phyloP scores from a whole-genome alignment of 2,888 invertebrate genomes.

The Sesia bembeciformis region DNA sequence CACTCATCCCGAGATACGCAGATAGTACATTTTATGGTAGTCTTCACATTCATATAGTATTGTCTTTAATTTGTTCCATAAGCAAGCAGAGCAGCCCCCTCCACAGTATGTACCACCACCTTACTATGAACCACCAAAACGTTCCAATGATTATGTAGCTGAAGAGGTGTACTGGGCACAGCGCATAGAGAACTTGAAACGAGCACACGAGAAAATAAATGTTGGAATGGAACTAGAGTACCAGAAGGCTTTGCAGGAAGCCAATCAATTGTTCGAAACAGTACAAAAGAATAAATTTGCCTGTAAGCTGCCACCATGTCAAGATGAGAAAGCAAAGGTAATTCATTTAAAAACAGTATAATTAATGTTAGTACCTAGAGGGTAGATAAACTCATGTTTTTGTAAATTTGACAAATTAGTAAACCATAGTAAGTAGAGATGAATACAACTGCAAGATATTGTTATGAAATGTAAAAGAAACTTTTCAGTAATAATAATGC shows the following conservation, averaged over 20 bases:
- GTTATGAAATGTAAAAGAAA: no score
- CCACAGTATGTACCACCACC: slow-evolving; percentile 31
- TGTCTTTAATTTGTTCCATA: no score
- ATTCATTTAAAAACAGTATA: neutral
- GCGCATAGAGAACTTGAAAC: slow-evolving; percentile 55
- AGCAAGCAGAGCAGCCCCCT: slow-evolving; percentile 46
- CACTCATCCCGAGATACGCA: no score
- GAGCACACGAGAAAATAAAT: slow-evolving; percentile 58
- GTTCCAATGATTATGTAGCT: slow-evolving; percentile 40
- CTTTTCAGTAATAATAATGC: no score
- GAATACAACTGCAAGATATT: no score
- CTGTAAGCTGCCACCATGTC: slow-evolving; percentile 55
- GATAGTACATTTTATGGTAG: neutral
- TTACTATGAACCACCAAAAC: slow-evolving; percentile 33
- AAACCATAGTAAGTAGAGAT: no score
- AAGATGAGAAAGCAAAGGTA: slow-evolving; percentile 65
- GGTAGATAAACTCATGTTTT: no score
- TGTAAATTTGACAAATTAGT: no score
- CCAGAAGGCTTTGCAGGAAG: slow-evolving; percentile 58
- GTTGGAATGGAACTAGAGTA: slow-evolving; percentile 56
- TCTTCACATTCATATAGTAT: slow-evolving; percentile 12
- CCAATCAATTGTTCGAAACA: slow-evolving; percentile 50
- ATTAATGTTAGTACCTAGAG: no score
- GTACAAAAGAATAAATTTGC: slow-evolving; percentile 44
- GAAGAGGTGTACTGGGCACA: slow-evolving; percentile 65